phyloP scores from a whole-genome alignment of 2,113 vertebrate species.

The Lepus europaeus region DNA sequence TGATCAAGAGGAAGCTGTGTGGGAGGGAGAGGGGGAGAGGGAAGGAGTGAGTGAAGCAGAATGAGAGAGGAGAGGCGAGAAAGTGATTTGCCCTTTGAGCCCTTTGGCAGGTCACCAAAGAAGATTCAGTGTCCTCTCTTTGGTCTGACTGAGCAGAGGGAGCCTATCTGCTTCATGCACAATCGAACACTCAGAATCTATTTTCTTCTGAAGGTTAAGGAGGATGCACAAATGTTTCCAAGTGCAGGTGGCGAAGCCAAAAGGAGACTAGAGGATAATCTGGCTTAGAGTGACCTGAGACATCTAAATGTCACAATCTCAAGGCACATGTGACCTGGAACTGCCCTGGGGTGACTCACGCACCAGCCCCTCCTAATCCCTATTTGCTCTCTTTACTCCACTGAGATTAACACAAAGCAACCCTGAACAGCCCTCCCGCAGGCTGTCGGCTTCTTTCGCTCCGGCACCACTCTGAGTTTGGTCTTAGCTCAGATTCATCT shows the following conservation, averaged over 20 bases:
- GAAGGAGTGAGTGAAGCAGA: not conserved
- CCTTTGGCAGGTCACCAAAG: not conserved
- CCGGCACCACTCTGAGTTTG: not conserved
- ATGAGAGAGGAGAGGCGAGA: not conserved
- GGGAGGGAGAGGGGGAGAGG: not conserved
- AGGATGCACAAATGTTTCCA: slow-evolving; percentile 79
- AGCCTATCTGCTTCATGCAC: slow-evolving; percentile 70
- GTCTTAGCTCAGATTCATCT: not conserved
- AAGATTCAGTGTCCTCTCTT: slow-evolving; percentile 38
- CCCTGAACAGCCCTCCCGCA: not conserved
- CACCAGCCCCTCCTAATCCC: slow-evolving; percentile 74
- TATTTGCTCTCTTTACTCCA: slow-evolving; percentile 69
- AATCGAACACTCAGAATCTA: slow-evolving; percentile 82
- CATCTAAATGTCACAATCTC: slow-evolving; percentile 90
- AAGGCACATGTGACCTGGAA: slow-evolving; percentile 86
- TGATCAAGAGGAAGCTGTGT: not conserved
- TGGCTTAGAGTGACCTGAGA: slow-evolving; percentile 83
- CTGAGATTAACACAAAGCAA: not conserved
- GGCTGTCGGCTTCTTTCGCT: not conserved
- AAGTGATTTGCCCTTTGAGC: not conserved
- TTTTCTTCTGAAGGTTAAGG: slow-evolving; percentile 86
- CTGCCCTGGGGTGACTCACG: slow-evolving; percentile 87
- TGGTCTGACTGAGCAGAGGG: slow-evolving; percentile 43
- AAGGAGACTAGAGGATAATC: slow-evolving; percentile 85
- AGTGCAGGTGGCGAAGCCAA: slow-evolving; percentile 74